Evolutionary conservation across 2,888 invertebrate genomes (phyloP), one percentile per base, ranked within the genome.

Genomic region (Drosophila aldrichi): DNA sequence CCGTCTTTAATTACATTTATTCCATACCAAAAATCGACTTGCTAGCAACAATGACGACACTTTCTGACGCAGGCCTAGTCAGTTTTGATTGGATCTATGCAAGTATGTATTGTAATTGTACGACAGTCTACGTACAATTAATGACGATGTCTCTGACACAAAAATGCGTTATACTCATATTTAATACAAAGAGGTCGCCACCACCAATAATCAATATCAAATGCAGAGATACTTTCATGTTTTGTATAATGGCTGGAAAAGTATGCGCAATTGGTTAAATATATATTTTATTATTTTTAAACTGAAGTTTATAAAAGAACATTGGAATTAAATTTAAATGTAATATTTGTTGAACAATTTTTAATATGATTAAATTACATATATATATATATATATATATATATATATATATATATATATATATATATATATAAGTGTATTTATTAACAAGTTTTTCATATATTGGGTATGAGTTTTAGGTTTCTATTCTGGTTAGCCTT

Each of bases 201-300:
- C 12, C 25, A 40, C 10, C 52, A 59, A 70, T 77, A 74, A 77
- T 77, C 74, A 62, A 77, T 61, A 73, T 22, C 25, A 25, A 22
- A 22, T 55, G 43, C 49, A 58, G 34, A 58, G 57, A 68, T 73
- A 63, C 18, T 16, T 16, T 6, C 8, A 8, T 0, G 29, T 29
- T n/a, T 9, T 8, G 34, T 38, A 29, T 32, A 10, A 40, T 41
- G 29, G 43, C 12, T 14, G 3, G 18, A 1, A 18, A 22, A 14
- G 8, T 12, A 20, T 4, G 22, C 25, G 22, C 29, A 32, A n/a
- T 32, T 25, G 38, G 22, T 20, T 12, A 18, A 48, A 59, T 29
- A 29, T 7, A 2, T 0, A 29, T 29, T 8, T 29, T 8, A 0
- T 8, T 29, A 29, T 25, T 25, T 25, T 25, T 7, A 6, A 25